Percentiles rank a stretch among this genome's conserved stretches.
Evolutionary conservation across 2,113 vertebrate genomes (phyloP).

Genomic region (Oophaga pumilio): DNA sequence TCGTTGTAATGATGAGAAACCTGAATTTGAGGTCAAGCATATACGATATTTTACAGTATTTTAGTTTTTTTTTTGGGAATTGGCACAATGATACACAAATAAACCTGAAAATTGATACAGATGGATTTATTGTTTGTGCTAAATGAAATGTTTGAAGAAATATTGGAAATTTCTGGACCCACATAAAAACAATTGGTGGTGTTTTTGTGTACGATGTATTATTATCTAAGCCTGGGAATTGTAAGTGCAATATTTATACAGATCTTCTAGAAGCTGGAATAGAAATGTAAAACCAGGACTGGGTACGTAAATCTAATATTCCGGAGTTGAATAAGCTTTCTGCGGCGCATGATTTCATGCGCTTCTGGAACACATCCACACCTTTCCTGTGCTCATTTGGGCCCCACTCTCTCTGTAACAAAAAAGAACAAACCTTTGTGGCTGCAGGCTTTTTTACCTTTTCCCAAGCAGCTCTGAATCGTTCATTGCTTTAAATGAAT

Average conservation of each 20-base stretch:
- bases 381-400: conserved; percentile 53
- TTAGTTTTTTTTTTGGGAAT: conserved; percentile 49
- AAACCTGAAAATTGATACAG: conserved; percentile 47
- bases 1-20: conserved; percentile 36
- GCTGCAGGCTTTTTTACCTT: conserved; percentile 42
- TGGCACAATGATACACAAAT: conserved; percentile 45
- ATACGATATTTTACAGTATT: conserved; percentile 48
- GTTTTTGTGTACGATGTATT: conserved; percentile 25
- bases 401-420: conserved; percentile 53
- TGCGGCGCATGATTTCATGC: conserved; percentile 43
- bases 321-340: conserved; percentile 20
- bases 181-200: neutral
- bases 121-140: conserved; percentile 35
- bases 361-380: conserved; percentile 11
- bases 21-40: conserved; percentile 34
- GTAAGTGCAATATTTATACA: conserved; percentile 37
- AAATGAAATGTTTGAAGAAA: conserved; percentile 23
- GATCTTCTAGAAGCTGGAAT: conserved; percentile 27
- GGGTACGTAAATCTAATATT: conserved; percentile 25
- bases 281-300: conserved; percentile 58
- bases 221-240: conserved; percentile 3
- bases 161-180: neutral
- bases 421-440: neutral
- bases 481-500: conserved; percentile 42
- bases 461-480: conserved; percentile 9